These are phyloP conservation scores for Glyphotaelius pellucidus DNA, from an alignment of 2,888 invertebrate genomes.

Conservation along the genomic window DNA sequence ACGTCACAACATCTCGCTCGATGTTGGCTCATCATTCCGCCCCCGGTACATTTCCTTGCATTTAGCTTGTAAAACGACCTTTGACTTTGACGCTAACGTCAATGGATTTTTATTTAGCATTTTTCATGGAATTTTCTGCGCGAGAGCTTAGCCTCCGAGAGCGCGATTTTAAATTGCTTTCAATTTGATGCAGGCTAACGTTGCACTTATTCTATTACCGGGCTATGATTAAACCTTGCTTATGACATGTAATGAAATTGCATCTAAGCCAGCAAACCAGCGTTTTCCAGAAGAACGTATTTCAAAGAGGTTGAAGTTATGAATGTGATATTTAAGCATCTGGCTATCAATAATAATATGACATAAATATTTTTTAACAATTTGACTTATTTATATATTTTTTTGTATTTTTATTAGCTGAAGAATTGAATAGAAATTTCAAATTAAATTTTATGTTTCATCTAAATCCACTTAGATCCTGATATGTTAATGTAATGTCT, in stretches of 20 bases:
- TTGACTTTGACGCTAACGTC: constrained; percentile 42
- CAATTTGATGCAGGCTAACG: background rate
- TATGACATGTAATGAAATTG: background rate
- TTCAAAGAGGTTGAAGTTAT: background rate
- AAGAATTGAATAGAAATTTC: too few species aligned
- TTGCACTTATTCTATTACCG: background rate
- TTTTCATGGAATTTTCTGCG: background rate
- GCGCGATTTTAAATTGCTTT: background rate
- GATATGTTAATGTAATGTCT: too few species aligned
- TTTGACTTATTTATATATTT: background rate
- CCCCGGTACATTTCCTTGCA: background rate
- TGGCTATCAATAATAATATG: too few species aligned
- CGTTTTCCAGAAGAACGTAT: background rate
- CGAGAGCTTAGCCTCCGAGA: background rate
- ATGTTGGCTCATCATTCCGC: constrained; percentile 14
- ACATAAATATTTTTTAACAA: background rate
- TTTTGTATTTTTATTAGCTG: too few species aligned
- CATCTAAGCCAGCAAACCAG: background rate
- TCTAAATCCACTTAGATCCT: background rate
- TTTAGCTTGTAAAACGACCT: constrained; percentile 30
- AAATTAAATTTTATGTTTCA: background rate
- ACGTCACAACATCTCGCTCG: constrained; percentile 21
- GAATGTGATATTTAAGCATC: background rate
- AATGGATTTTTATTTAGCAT: constrained; percentile 34
- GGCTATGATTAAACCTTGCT: background rate